These are phyloP conservation scores for Mus minutoides DNA, from an alignment of 2,797 vertebrate species.

Conservation along the genomic window DNA sequence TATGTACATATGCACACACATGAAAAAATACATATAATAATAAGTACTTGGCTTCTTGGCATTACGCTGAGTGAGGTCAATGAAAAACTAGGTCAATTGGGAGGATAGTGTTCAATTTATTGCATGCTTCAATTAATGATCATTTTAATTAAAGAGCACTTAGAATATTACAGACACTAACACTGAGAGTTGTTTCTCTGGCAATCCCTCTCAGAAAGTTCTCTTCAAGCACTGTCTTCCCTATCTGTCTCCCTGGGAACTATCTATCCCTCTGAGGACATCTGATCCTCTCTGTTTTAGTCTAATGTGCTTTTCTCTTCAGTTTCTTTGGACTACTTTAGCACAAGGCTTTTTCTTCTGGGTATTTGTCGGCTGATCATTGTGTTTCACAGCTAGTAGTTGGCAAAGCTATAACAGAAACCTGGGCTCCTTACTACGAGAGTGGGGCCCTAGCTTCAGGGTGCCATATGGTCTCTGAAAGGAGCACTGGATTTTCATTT, in stretches of 20 bases:
- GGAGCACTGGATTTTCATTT: slow-evolving; percentile 7
- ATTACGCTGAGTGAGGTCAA: not conserved
- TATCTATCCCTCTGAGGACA: not conserved
- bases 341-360: slow-evolving; percentile 26
- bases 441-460: not conserved
- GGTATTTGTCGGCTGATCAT: not conserved
- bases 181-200: not conserved
- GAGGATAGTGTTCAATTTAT: not conserved
- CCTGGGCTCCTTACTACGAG: not conserved
- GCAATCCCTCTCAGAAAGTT: not conserved
- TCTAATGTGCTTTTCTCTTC: not conserved
- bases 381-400: slow-evolving; percentile 7
- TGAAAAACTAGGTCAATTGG: not conserved
- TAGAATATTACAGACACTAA: not conserved
- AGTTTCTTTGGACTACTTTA: not conserved
- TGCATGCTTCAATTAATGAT: not conserved
- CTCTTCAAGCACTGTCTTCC: not conserved
- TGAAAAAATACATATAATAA: not conserved
- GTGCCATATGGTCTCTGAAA: slow-evolving; percentile 33
- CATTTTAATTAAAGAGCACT: not conserved
- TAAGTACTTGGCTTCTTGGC: not conserved
- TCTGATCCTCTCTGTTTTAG: not conserved
- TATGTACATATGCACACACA: not conserved
- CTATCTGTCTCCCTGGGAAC: not conserved
- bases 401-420: not conserved